A percentile compares a stretch with the other conserved stretches of the same genome.
phyloP scores from a whole-genome alignment of 2,888 invertebrate genomes.

The Psylliodes chrysocephalus region DNA sequence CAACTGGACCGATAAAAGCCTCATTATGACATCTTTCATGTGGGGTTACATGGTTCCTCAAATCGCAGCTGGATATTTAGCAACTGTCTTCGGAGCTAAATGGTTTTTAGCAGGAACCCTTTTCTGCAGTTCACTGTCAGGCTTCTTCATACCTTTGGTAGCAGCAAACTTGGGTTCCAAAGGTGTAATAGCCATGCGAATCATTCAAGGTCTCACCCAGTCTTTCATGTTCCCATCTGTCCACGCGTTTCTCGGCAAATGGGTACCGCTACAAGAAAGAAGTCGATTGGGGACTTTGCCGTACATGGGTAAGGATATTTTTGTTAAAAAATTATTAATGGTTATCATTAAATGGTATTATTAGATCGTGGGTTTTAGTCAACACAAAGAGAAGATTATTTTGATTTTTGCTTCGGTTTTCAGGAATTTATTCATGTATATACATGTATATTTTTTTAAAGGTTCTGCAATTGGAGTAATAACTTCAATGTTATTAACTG shows the following conservation, averaged over 20 bases:
- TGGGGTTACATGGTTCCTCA: conserved; percentile 84
- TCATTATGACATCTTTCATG: conserved; percentile 79
- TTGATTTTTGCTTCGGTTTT: too few relatives aligned
- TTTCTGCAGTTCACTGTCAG: conserved; percentile 71
- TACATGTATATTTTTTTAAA: not conserved
- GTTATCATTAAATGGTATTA: too few relatives aligned
- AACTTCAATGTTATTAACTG: conserved; percentile 73
- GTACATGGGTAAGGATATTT: conserved; percentile 65
- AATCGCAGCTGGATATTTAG: conserved; percentile 76
- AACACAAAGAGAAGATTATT: too few relatives aligned
- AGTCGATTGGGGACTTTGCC: conserved; percentile 74
- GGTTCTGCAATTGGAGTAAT: conserved; percentile 47
- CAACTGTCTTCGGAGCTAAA: conserved; percentile 79
- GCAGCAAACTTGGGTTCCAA: conserved; percentile 73
- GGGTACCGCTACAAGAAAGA: conserved; percentile 77
- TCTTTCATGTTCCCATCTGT: conserved; percentile 77
- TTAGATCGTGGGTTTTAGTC: too few relatives aligned
- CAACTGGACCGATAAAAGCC: conserved; percentile 67
- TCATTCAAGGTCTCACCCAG: conserved; percentile 79
- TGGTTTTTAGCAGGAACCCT: conserved; percentile 70
- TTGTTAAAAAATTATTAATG: too few relatives aligned
- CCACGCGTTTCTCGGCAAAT: conserved; percentile 80
- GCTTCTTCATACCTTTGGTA: conserved; percentile 73
- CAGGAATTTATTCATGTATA: too few relatives aligned
- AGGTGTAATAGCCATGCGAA: conserved; percentile 72